Base-by-base conservation (phyloP, 2,113 vertebrate genomes). In the Peucedramus taeniatus region DNA sequence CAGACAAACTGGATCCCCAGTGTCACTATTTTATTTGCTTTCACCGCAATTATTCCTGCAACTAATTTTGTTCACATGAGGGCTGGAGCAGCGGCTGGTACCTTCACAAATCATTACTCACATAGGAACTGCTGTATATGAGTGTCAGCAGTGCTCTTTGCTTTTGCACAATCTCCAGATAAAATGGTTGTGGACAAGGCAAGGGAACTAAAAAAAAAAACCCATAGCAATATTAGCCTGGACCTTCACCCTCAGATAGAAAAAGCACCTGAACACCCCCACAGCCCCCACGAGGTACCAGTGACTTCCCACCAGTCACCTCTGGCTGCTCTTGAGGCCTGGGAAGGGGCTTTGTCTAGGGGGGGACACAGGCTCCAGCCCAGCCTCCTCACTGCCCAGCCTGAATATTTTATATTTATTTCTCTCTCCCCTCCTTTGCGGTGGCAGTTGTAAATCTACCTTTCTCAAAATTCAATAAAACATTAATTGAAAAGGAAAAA, bases 401-500 rank as follows among this genome's bases (percentile, higher is more conserved):
- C 76, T 70, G 54, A 51, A 63, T 47, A 50, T 42, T 77, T 70
- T 9, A 66, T 91, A 85, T 90, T 93, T 88, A 83, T 91, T 95
- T 94, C 59, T 63, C 57, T 63, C 74, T 79, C 21, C 65, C 37
- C 21, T 72, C 40, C 75, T 83, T 59, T 76, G 79, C 0, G 0
- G 42, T 45, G 47, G 59, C 45, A 35, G 71, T 56, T 70, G 75
- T 95, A 96, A 97, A 97, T 88, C 94, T 90, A 81, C 90, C 88
- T 94, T 94, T 90, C 75, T 86, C 66, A 86, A 96, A 95, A 96
- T 78, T 88, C 94, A 96, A 94, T 97, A 94, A 96, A 96, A 95
- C 94, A 91, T 90, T 97, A 96, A 96, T 90, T 91, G 61, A 61
- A 77, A 54, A n/a, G 8, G 8, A 14, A 59, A 42, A 50, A 27